Conservation (phyloP, 2,888 invertebrate species). For the Platycheirus rosarum region DNA sequence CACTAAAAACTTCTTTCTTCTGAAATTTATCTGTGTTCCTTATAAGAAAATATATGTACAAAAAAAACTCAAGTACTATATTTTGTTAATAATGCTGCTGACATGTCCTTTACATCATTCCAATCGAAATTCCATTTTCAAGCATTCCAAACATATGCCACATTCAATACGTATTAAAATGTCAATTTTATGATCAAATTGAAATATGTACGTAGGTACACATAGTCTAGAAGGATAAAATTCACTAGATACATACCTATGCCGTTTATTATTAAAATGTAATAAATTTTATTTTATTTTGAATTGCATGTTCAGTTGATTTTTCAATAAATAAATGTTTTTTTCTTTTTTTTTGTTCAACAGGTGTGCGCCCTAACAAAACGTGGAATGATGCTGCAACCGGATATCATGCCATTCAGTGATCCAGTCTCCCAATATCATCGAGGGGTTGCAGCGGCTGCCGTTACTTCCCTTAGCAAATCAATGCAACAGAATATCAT, state of each 20-base stretch:
- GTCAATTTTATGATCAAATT: neutral
- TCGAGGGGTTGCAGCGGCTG: conserved; percentile 74
- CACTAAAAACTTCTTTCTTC: no score
- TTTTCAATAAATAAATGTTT: conserved; percentile 18
- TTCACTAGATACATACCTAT: neutral
- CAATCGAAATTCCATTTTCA: neutral
- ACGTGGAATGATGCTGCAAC: conserved; percentile 85
- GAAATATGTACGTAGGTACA: neutral
- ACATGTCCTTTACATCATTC: no score
- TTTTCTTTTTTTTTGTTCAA: conserved; percentile 60
- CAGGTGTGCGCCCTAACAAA: conserved; percentile 90
- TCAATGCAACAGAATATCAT: conserved; percentile 80
- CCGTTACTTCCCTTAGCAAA: conserved; percentile 76
- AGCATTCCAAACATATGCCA: conserved; percentile 28
- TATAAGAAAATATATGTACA: no score
- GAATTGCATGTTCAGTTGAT: conserved; percentile 2
- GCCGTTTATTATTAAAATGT: neutral
- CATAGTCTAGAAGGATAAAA: conserved; percentile 4
- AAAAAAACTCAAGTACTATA: no score
- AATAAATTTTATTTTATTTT: conserved; percentile 41
- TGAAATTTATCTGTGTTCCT: no score
- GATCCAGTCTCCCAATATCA: conserved; percentile 77
- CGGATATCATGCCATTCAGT: conserved; percentile 83
- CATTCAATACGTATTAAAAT: conserved; percentile 48
- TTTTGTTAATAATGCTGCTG: no score